Conservation (phyloP, 2,888 invertebrate genomes). For the Archips xylosteana region DNA sequence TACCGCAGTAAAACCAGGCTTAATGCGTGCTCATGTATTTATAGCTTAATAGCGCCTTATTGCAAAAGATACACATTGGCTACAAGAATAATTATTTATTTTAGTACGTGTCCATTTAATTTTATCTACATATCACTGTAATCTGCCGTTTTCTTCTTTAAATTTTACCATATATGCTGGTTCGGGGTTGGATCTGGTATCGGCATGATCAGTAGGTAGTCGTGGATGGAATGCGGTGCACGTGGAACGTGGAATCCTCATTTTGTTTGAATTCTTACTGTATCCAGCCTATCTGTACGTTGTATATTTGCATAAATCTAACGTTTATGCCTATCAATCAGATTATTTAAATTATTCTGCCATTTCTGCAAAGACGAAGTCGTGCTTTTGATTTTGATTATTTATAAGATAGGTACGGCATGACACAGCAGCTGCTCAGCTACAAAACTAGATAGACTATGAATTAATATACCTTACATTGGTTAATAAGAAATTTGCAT, state of each 20-base stretch:
- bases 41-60: background rate
- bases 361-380: background rate
- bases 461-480: too few relatives aligned
- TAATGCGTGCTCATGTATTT: slow-evolving; percentile 42
- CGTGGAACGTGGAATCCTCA: background rate
- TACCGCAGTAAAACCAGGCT: slow-evolving; percentile 55
- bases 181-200: background rate
- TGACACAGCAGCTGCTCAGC: slow-evolving; percentile 1
- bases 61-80: background rate
- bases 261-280: too few relatives aligned
- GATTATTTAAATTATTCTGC: slow-evolving; percentile 27
- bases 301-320: background rate
- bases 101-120: background rate
- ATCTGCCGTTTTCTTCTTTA: too few relatives aligned
- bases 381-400: slow-evolving; percentile 14
- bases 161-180: background rate
- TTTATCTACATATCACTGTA: background rate
- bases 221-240: background rate
- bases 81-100: background rate
- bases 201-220: background rate
- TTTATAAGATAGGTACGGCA: background rate
- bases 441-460: background rate
- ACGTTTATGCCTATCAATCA: background rate
- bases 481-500: too few relatives aligned
- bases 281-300: background rate